Conservation (phyloP, 2,888 invertebrate species). For the Crossocerus cetratus region DNA sequence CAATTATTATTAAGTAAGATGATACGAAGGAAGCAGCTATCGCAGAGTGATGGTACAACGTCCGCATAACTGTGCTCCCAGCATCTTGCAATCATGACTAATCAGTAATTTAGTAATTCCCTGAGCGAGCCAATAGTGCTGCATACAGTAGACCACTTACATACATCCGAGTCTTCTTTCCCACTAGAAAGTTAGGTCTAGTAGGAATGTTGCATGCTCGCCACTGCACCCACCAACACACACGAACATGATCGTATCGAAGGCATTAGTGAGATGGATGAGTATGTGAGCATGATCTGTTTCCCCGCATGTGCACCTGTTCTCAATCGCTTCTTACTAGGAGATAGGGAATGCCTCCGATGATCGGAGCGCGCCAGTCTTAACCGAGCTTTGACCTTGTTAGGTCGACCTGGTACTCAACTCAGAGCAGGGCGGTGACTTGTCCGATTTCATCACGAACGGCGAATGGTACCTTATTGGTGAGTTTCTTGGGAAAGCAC, state of each 20-base stretch:
- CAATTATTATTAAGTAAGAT: no score
- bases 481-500: conserved; percentile 78
- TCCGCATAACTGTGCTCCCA: no score
- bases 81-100: no score
- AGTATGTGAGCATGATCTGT: neutral
- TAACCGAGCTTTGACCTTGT: conserved; percentile 75
- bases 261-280: neutral
- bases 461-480: conserved; percentile 99
- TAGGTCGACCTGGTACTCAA: conserved; percentile 98
- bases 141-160: no score
- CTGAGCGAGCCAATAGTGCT: no score
- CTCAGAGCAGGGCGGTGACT: conserved; percentile 95
- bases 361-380: conserved; percentile 67
- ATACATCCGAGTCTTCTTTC: no score
- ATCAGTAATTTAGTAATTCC: no score
- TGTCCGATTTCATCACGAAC: conserved; percentile 98
- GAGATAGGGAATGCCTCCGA: conserved; percentile 47
- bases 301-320: conserved; percentile 37
- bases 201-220: no score
- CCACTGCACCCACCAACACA: neutral
- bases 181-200: no score
- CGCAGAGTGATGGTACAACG: no score
- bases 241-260: neutral
- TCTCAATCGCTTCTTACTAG: conserved; percentile 46
- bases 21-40: no score